Conservation (phyloP, 2,797 vertebrate genomes). For the Tachyglossus aculeatus region DNA sequence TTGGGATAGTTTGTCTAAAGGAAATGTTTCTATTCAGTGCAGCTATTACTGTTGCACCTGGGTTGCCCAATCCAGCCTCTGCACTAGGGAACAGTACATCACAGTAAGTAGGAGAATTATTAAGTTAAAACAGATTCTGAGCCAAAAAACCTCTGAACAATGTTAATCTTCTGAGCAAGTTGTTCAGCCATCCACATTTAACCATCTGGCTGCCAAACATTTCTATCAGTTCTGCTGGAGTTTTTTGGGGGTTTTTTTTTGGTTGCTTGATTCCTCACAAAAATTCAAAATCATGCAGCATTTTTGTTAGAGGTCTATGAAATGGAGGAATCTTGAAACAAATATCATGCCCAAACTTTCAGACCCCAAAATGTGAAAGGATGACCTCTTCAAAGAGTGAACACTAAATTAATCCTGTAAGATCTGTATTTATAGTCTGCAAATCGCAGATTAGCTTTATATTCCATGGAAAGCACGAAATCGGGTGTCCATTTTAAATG, state of each 20-base stretch:
- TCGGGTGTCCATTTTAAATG: constrained; percentile 62
- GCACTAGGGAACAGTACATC: constrained; percentile 93
- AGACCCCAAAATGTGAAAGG: not conserved
- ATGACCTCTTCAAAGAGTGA: not conserved
- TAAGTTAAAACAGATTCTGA: constrained; percentile 78
- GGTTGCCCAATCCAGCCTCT: constrained; percentile 88
- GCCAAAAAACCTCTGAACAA: constrained; percentile 79
- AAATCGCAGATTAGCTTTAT: not conserved
- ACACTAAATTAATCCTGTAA: not conserved
- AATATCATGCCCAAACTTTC: constrained; percentile 61
- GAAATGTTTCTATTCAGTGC: constrained; percentile 98
- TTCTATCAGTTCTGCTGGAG: constrained; percentile 71
- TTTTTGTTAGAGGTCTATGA: constrained; percentile 38
- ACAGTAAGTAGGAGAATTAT: constrained; percentile 81
- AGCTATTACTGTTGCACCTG: constrained; percentile 97
- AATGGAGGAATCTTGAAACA: constrained; percentile 51
- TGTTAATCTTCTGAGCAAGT: constrained; percentile 80
- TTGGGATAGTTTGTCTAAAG: constrained; percentile 96
- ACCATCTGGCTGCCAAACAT: constrained; percentile 79
- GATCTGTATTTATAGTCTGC: not conserved
- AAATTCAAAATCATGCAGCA: constrained; percentile 48
- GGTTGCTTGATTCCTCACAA: constrained; percentile 32
- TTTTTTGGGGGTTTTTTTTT: constrained; percentile 66
- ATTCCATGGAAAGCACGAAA: constrained; percentile 37
- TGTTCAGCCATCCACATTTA: constrained; percentile 74